These are phyloP conservation scores for Donacobius atricapilla DNA, from an alignment of 2,113 vertebrate genomes.

Conservation along the genomic window DNA sequence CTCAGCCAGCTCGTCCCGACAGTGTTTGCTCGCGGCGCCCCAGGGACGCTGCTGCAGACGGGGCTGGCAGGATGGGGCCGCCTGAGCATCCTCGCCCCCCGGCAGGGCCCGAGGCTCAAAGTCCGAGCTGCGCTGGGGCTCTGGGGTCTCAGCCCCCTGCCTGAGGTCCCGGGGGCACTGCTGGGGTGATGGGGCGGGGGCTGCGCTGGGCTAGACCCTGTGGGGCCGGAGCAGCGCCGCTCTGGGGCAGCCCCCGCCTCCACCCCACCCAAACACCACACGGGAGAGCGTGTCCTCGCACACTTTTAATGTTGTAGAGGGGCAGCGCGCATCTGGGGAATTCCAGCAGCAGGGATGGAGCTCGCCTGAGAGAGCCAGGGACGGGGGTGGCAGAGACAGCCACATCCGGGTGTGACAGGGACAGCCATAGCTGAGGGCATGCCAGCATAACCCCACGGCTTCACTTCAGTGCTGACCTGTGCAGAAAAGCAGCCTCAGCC, in stretches of 20 bases:
- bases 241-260: fast-evolving
- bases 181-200: neutral
- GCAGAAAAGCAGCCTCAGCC: neutral
- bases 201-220: fast-evolving
- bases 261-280: neutral
- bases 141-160: fast-evolving
- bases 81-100: fast-evolving
- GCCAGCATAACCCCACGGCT: fast-evolving
- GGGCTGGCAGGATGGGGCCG: neutral
- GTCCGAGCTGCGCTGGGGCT: fast-evolving
- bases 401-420: neutral
- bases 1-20: neutral
- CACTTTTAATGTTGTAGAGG: neutral
- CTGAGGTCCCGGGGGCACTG: fast-evolving
- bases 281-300: fast-evolving
- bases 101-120: fast-evolving
- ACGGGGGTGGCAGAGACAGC: neutral
- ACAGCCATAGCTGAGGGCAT: fast-evolving
- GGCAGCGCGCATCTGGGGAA: neutral
- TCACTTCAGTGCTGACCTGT: constrained; percentile 64
- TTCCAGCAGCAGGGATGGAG: neutral
- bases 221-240: fast-evolving
- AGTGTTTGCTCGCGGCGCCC: neutral
- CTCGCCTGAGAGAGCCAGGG: neutral
- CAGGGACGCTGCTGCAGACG: too few species aligned